Conservation (phyloP, 2,888 invertebrate genomes). For the Teleogryllus oceanicus region DNA sequence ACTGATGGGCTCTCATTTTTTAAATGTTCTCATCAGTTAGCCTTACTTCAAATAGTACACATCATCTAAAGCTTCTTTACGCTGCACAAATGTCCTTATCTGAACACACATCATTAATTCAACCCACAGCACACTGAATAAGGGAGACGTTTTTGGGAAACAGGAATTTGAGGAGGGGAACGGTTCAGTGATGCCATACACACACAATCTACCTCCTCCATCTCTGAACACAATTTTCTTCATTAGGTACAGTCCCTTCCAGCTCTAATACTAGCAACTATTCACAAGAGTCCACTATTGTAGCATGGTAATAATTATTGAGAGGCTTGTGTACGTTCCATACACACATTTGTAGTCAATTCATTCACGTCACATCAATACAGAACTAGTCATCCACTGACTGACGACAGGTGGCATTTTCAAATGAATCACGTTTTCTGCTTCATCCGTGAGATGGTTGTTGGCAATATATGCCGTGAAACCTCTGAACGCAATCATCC, state of each 20-base stretch:
- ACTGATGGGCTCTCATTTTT: background rate
- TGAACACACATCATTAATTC: background rate
- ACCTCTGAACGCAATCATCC: too few relatives aligned
- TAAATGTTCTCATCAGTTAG: constrained; percentile 4
- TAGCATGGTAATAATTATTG: too few relatives aligned
- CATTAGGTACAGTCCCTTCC: background rate
- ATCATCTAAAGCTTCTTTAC: background rate
- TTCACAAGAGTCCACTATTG: too few relatives aligned
- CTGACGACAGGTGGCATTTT: too few relatives aligned
- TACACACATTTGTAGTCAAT: too few relatives aligned
- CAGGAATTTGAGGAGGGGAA: background rate
- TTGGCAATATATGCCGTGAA: too few relatives aligned
- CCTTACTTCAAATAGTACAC: background rate
- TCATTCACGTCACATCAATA: too few relatives aligned
- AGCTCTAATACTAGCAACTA: background rate
- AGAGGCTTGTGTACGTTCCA: too few relatives aligned
- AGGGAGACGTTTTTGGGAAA: too few relatives aligned
- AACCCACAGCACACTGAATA: background rate
- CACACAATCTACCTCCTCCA: background rate
- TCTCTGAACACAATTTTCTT: background rate
- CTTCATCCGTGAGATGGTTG: too few relatives aligned
- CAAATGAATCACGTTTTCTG: too few relatives aligned
- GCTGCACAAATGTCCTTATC: background rate
- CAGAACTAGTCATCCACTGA: too few relatives aligned
- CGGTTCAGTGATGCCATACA: background rate